Base-by-base conservation (phyloP, 92 coral and sea anemone species). In the Phenganax subtilis region DNA sequence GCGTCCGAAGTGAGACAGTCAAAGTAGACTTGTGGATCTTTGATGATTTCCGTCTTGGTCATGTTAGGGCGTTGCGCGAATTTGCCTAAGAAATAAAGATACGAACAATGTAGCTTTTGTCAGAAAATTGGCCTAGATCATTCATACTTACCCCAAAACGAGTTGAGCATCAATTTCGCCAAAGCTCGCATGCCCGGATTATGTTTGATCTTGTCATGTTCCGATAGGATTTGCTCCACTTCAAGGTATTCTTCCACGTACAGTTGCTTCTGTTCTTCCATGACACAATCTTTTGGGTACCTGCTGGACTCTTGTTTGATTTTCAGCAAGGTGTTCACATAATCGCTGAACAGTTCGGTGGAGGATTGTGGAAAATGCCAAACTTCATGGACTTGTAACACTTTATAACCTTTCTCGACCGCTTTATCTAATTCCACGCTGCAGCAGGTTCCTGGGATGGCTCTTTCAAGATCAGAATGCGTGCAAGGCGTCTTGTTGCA, bases 341-440 rank as follows among this genome's bases (percentile, higher is more conserved):
- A 59, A 59, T 20, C 65, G 1, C 3, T 59, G 25, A 59, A 59
- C 65, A 59, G 6, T 6, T 73, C 78, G 78, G 4, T 15, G 55
- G 78, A 73, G 20, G 78, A 2, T 12, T 73, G 65, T 3, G 78
- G 78, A 73, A 73, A 73, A 73, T 73, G 78, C 78, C 78, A 73
- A 5, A 73, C 78, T 55, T 29, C 78, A 60, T 73, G 78, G 25
- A 73, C 64, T 29, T 51, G 51, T 73, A 73, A 55, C 20, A 73
- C 55, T 1, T 6, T 1, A 6, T 59, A 59, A 20, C 25, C 65
- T 59, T 59, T 59, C 25, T 59, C 65, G 16, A 73, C 6, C 52
- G 78, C 78, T 73, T 73, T 73, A 0, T 29, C 0, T 60, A 73
- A 51, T 20, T 73, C 78, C 0, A 73, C 6, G 52, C 5, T 73